Conservation (phyloP, 64 coral and sea anemone genomes). For the Montipora capricornis region DNA sequence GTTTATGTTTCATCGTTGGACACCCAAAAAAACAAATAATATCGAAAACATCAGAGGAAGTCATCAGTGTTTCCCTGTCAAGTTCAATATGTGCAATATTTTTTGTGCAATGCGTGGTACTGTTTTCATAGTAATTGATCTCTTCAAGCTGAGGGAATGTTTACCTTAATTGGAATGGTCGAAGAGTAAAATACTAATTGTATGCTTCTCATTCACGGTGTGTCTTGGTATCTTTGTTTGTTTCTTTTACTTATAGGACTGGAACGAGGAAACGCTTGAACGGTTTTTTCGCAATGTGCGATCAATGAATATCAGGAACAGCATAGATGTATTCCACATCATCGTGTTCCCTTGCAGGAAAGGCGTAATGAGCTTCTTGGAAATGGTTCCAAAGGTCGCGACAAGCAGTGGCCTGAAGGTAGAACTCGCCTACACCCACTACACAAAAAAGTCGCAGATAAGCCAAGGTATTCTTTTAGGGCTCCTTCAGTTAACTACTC, state of each 20-base stretch:
- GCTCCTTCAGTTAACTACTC: not conserved
- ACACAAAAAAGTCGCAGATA: not conserved
- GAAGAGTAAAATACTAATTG: not conserved
- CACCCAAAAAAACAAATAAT: too few relatives aligned
- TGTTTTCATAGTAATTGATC: too few relatives aligned
- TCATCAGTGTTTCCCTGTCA: too few relatives aligned
- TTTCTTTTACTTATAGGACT: not conserved
- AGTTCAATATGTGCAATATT: too few relatives aligned
- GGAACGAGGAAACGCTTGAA: not conserved
- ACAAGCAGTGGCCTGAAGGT: not conserved
- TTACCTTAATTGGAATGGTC: not conserved
- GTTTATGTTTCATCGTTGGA: too few relatives aligned
- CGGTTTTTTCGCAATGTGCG: not conserved
- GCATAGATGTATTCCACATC: not conserved
- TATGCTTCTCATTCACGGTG: not conserved
- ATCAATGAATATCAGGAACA: not conserved
- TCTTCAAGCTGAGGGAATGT: too few relatives aligned
- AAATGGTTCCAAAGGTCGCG: not conserved
- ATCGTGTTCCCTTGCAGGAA: not conserved
- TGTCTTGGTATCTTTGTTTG: not conserved
- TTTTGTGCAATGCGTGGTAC: too few relatives aligned
- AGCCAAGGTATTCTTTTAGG: not conserved
- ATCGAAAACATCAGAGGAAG: too few relatives aligned
- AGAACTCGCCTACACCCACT: not conserved
- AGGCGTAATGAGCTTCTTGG: not conserved